Evolutionary conservation across 2,113 vertebrate species (phyloP), one percentile per base, ranked within the genome.

Genomic region (Aptenodytes forsteri): DNA sequence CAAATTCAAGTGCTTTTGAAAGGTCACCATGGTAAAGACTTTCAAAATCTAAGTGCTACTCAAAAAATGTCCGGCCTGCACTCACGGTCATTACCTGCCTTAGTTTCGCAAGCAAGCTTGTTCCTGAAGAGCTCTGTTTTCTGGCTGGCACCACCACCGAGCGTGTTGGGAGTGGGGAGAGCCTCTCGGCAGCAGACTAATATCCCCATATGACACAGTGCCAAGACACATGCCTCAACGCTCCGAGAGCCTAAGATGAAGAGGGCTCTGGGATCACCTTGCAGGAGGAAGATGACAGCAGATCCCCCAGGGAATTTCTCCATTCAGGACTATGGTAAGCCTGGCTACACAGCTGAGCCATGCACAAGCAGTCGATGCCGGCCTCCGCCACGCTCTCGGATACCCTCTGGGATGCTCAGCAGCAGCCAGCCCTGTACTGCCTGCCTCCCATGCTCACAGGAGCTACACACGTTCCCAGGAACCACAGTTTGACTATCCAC

Each of bases 161-260:
- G 38, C 2, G 0, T 7, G 12, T 23, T 34, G 29, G 56, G 55
- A 58, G 17, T 6, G 13, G 49, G 38, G 21, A 77, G 17, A 77
- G 29, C 23, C 34, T 30, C 40, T 38, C 3, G 0, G 21, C 30
- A 42, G 44, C 23, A 20, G 17, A n/a, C 26, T 7, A 11, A 40
- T 22, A n/a, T 7, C 71, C 59, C 21, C 46, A 20, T 9, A 25
- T 0, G 1, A 52, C 25, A 66, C 25, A 66, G 22, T 34, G 30
- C 3, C 7, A 1, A 40, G 20, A 19, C 18, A 8, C 0, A 1
- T 5, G 7, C 11, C 38, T 58, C 40, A 30, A 3, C 16, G 32
- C 6, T n/a, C 55, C 0, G 2, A 66, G 49, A 69, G 29, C 9
- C 21, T n/a, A 18, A 4, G 19, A 17, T 7, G 34, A 55, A 32